phyloP scores from a whole-genome alignment of 2,113 vertebrate species.

The Hypomesus transpacificus region DNA sequence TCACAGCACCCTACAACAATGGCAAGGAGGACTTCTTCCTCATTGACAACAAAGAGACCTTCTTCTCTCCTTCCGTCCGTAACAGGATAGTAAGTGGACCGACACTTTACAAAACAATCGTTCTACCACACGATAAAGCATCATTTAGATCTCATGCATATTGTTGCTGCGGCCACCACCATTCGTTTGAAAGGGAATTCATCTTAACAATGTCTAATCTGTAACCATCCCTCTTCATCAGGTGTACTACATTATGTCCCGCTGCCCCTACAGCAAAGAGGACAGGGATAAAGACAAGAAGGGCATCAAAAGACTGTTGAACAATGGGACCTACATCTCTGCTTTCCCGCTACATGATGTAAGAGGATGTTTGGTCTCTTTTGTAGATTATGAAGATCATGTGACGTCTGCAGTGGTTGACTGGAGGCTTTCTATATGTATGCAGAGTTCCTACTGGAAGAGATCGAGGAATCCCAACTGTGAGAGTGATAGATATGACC shows the following conservation, averaged over 20 bases:
- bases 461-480: slow-evolving; percentile 73
- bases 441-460: slow-evolving; percentile 91
- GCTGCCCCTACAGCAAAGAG: slow-evolving; percentile 83
- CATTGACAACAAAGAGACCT: slow-evolving; percentile 80
- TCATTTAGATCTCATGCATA: background rate
- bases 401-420: background rate
- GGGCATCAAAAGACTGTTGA: slow-evolving; percentile 90
- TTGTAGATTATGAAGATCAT: background rate
- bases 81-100: slow-evolving; percentile 89
- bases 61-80: slow-evolving; percentile 88
- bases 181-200: background rate
- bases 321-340: slow-evolving; percentile 84
- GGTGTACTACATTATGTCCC: slow-evolving; percentile 95
- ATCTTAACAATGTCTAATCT: background rate
- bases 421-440: background rate
- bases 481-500: slow-evolving; percentile 80
- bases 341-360: slow-evolving; percentile 96
- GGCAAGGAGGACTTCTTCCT: slow-evolving; percentile 87
- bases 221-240: slow-evolving; percentile 39
- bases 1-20: slow-evolving; percentile 87
- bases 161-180: no score
- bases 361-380: slow-evolving; percentile 45
- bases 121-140: slow-evolving; percentile 74
- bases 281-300: slow-evolving; percentile 84
- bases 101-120: no score